Evolutionary conservation across 2,888 invertebrate genomes (phyloP).

Genomic region (Eilema griseolum): DNA sequence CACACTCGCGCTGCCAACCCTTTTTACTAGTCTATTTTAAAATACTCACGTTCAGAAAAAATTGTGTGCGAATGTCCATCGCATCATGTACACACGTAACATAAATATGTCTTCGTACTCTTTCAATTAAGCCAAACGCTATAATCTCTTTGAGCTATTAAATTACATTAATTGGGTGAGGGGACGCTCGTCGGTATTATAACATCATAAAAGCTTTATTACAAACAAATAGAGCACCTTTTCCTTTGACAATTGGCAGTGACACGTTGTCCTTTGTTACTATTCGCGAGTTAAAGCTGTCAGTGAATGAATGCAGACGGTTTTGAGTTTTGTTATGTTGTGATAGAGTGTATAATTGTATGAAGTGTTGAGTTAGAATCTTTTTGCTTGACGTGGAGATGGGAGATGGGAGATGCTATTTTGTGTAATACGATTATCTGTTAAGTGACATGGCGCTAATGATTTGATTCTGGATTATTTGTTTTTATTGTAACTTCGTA

Average conservation of each 20-base stretch:
- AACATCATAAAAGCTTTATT: constrained; percentile 49
- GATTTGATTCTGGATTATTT: constrained; percentile 73
- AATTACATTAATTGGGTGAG: constrained; percentile 84
- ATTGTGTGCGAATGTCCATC: constrained; percentile 13
- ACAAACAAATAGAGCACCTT: constrained; percentile 53
- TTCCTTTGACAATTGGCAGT: constrained; percentile 48
- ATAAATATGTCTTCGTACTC: constrained; percentile 65
- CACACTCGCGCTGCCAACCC: too few relatives aligned
- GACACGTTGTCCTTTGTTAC: constrained; percentile 71
- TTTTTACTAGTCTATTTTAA: too few relatives aligned
- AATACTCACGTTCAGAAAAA: too few relatives aligned
- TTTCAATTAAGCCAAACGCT: constrained; percentile 81
- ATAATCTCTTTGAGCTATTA: constrained; percentile 85
- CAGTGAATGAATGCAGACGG: constrained; percentile 44
- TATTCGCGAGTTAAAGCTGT: constrained; percentile 76
- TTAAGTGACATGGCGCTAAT: constrained; percentile 83
- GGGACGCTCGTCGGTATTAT: constrained; percentile 59
- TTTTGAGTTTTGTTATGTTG: constrained; percentile 52
- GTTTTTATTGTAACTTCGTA: constrained; percentile 46
- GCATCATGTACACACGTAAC: constrained; percentile 15
- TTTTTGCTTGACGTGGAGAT: constrained; percentile 73
- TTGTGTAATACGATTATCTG: constrained; percentile 82
- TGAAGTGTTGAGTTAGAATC: constrained; percentile 44
- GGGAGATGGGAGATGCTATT: constrained; percentile 74
- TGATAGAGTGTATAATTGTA: constrained; percentile 51